phyloP scores from a whole-genome alignment of 1,140 invertebrate species.

The Gryon sp. region DNA sequence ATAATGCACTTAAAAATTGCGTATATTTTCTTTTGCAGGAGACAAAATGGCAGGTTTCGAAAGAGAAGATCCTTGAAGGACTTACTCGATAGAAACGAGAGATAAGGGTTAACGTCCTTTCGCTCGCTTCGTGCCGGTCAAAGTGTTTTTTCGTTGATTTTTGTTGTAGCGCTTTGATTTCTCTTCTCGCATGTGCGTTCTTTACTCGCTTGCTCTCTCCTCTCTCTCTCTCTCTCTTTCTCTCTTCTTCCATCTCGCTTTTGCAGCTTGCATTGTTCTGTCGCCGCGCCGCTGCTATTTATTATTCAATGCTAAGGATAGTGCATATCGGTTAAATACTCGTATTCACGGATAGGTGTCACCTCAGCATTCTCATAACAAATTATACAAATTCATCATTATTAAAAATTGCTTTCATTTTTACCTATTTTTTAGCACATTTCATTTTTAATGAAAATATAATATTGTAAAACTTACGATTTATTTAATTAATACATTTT shows the following conservation, averaged over 20 bases:
- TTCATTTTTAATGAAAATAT: no score
- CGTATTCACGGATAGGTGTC: constrained; percentile 33
- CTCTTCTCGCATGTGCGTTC: constrained; percentile 39
- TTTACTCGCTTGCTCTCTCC: constrained; percentile 2
- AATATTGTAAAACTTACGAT: no score
- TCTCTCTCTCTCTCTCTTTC: no score
- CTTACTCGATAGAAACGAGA: constrained; percentile 62
- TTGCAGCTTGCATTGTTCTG: constrained; percentile 46
- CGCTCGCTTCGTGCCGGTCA: constrained; percentile 64
- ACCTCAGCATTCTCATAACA: constrained; percentile 26
- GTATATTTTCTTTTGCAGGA: constrained; percentile 15
- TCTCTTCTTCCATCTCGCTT: constrained; percentile 15
- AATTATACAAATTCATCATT: no score
- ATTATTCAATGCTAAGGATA: constrained; percentile 71
- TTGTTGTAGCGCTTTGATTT: constrained; percentile 46
- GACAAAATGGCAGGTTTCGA: constrained; percentile 49
- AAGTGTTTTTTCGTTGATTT: constrained; percentile 43
- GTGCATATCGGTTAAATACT: constrained; percentile 63
- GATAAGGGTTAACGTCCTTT: constrained; percentile 74
- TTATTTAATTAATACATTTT: no score
- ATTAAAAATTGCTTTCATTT: no score
- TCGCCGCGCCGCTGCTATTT: constrained; percentile 58
- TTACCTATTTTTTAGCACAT: no score
- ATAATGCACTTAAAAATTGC: not conserved
- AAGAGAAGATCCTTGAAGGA: constrained; percentile 60